Conservation (phyloP, 2,888 invertebrate species). For the Allacma fusca region DNA sequence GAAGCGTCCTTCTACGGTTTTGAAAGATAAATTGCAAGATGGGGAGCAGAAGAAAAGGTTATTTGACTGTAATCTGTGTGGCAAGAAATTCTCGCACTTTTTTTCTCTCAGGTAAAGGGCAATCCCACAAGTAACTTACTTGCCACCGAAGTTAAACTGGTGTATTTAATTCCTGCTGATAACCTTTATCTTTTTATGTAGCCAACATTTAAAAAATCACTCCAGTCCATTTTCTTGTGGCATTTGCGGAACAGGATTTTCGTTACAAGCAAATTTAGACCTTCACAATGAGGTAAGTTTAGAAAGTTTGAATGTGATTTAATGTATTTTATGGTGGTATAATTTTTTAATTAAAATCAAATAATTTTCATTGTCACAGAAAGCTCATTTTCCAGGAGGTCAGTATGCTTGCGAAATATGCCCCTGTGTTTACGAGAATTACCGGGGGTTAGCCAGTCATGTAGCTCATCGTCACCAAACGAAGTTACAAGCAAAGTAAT, state of each 20-base stretch:
- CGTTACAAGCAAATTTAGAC: not conserved
- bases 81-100: not conserved
- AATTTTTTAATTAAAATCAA: too few relatives aligned
- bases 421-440: constrained; percentile 4
- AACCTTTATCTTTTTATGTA: not conserved
- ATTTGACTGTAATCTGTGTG: not conserved
- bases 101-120: not conserved
- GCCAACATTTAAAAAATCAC: constrained; percentile 9
- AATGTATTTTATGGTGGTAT: too few relatives aligned
- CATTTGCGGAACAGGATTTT: not conserved
- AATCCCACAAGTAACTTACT: not conserved
- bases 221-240: not conserved
- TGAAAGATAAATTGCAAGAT: not conserved
- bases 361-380: too few relatives aligned
- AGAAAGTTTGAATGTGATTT: too few relatives aligned
- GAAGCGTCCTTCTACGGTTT: too few relatives aligned
- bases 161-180: not conserved
- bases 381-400: constrained; percentile 4
- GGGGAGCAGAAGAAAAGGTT: not conserved
- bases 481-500: not conserved
- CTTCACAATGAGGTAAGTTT: not conserved
- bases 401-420: not conserved
- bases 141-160: not conserved
- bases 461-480: not conserved
- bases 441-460: not conserved